A percentile compares a stretch with the other conserved stretches of the same genome.
These are phyloP conservation scores for Danaus chrysippus DNA, from an alignment of 2,888 invertebrate genomes.

Conservation along the genomic window DNA sequence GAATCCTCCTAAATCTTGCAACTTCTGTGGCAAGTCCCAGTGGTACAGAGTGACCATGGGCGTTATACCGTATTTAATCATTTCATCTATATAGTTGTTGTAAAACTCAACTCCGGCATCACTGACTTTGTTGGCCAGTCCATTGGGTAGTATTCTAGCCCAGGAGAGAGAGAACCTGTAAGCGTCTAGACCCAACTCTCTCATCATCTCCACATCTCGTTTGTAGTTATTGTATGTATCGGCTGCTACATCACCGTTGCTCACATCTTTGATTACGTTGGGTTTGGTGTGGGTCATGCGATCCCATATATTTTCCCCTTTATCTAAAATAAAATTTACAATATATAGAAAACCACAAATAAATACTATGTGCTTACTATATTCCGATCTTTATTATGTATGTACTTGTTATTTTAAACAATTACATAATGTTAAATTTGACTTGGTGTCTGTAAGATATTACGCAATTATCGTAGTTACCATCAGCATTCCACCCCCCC, in stretches of 20 bases:
- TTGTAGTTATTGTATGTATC: constrained; percentile 80
- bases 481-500: constrained; percentile 56
- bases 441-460: too few species aligned
- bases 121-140: constrained; percentile 72
- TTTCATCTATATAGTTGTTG: constrained; percentile 42
- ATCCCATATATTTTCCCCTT: constrained; percentile 57
- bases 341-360: too few species aligned
- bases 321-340: constrained; percentile 40
- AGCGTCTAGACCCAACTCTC: constrained; percentile 62
- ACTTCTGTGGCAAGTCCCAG: constrained; percentile 74
- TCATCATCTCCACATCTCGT: constrained; percentile 72
- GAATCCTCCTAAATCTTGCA: constrained; percentile 78
- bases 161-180: constrained; percentile 80
- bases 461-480: constrained; percentile 32
- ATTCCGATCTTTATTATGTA: too few species aligned
- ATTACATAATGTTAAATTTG: background rate
- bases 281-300: constrained; percentile 48
- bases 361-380: too few species aligned
- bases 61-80: constrained; percentile 76
- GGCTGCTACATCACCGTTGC: constrained; percentile 78
- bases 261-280: constrained; percentile 39
- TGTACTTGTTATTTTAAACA: too few species aligned
- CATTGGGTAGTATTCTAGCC: constrained; percentile 80
- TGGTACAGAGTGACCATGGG: constrained; percentile 80
- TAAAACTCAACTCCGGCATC: constrained; percentile 75